Evolutionary conservation across 2,888 invertebrate genomes (phyloP).

Genomic region (Chydorus sphaericus): DNA sequence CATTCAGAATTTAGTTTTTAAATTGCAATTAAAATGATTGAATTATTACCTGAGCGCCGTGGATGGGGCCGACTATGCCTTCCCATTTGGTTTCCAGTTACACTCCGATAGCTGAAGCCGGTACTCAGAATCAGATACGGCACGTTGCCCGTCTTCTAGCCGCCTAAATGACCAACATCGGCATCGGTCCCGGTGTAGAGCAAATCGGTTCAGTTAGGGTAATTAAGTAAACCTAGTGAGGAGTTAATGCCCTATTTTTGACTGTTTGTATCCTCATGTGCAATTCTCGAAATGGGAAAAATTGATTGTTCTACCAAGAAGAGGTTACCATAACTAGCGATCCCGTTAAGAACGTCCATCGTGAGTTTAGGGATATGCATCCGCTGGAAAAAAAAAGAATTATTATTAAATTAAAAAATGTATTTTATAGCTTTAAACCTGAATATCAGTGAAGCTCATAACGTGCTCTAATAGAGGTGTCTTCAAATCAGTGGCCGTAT

Average conservation of each 20-base stretch:
- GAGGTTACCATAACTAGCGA: too few species aligned
- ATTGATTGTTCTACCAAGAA: too few species aligned
- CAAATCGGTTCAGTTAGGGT: background rate
- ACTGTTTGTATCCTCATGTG: too few species aligned
- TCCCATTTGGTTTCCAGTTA: slow-evolving; percentile 63
- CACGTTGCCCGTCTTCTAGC: slow-evolving; percentile 57
- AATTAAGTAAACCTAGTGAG: too few species aligned
- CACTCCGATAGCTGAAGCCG: slow-evolving; percentile 75
- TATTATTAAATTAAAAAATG: too few species aligned
- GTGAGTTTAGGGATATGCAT: slow-evolving; percentile 50
- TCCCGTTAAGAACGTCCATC: slow-evolving; percentile 42
- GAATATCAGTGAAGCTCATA: slow-evolving; percentile 47
- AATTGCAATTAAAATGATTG: background rate
- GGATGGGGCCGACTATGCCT: slow-evolving; percentile 72
- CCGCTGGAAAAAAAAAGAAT: slow-evolving; percentile 32
- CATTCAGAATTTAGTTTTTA: too few species aligned
- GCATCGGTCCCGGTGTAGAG: slow-evolving; percentile 43
- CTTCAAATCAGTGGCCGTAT: slow-evolving; percentile 53
- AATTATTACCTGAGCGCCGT: too few species aligned
- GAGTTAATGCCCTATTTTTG: too few species aligned
- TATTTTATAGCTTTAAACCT: slow-evolving; percentile 26
- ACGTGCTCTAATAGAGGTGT: slow-evolving; percentile 54
- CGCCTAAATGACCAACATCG: slow-evolving; percentile 46
- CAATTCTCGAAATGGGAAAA: too few species aligned
- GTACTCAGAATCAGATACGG: slow-evolving; percentile 57